phyloP scores from a whole-genome alignment of 2,888 invertebrate species.

The Homarus gammarus region DNA sequence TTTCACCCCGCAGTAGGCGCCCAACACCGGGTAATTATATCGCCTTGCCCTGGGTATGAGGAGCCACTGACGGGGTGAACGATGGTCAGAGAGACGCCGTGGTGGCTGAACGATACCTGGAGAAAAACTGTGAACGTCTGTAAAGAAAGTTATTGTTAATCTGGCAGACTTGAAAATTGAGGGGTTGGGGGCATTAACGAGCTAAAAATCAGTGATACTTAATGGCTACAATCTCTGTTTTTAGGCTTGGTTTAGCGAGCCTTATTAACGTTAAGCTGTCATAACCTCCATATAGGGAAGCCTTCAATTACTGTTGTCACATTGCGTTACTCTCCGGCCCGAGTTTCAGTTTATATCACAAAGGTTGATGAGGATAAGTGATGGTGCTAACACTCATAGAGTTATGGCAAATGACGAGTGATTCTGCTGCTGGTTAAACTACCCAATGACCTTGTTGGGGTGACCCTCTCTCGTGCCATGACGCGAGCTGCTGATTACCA shows the following conservation, averaged over 20 bases:
- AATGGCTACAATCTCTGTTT: constrained; percentile 56
- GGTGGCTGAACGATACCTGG: constrained; percentile 15
- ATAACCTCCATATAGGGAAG: constrained; percentile 61
- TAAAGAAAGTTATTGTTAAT: constrained; percentile 66
- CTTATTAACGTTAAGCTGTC: constrained; percentile 59
- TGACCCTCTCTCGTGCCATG: too few relatives aligned
- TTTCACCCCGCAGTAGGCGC: constrained; percentile 22
- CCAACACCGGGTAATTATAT: background rate
- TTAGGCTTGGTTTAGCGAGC: constrained; percentile 52
- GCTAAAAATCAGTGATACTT: constrained; percentile 58
- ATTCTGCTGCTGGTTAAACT: constrained; percentile 25
- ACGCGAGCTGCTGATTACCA: too few relatives aligned
- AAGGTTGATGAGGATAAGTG: constrained; percentile 32
- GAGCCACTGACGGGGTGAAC: background rate
- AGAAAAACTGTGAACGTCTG: constrained; percentile 46
- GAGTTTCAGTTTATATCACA: constrained; percentile 48
- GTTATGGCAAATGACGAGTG: constrained; percentile 38
- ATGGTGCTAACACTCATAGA: constrained; percentile 51
- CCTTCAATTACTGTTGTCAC: constrained; percentile 71
- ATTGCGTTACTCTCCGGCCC: constrained; percentile 47
- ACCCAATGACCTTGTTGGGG: constrained; percentile 28
- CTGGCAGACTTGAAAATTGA: constrained; percentile 60
- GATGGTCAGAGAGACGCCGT: background rate
- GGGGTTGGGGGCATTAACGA: constrained; percentile 47
- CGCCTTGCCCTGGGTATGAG: background rate